Evolutionary conservation across 1,140 invertebrate species (phyloP), one percentile per base, ranked within the genome.

Genomic region (Aplysia californica): DNA sequence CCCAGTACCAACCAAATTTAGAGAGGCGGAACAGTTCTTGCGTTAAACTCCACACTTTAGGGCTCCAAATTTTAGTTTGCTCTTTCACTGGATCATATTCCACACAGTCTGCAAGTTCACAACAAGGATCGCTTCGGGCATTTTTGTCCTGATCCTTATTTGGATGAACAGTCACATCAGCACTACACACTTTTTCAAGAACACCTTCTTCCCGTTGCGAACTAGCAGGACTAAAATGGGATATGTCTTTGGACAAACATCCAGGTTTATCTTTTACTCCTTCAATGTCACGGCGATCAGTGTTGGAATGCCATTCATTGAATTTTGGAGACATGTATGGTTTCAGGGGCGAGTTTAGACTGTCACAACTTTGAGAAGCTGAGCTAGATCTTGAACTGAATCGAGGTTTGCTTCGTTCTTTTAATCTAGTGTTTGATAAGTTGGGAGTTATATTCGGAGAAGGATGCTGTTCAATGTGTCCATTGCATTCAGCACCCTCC

Each of bases 1-100:
- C 93, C 93, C 93, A 93, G 81, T 93, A 93, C 93, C 93, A 93
- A 39, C 92, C 92, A 88, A 91, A 92, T 78, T 92, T 92, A 20
- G 92, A 91, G 58, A 93, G 82, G 75, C 91, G 90, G 71, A 92
- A 90, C 23, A 93, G 84, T 86, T 93, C 92, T 77, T 90, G 87
- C 2, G 92, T 91, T 10, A 92, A 81, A 81, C 87, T 88, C 88
- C 88, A 89, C 10, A 84, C 81, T 77, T 88, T 86, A 5, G 82
- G 83, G 31, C 70, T 72, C 70, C 70, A 72, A 6, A 72, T 75
- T 55, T 66, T 75, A 31, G 36, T 33, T n/a, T 65, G 72, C 21
- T 75, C 72, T 41, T 75, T 75, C 5, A 66, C 23, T 33, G 72
- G 72, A 66, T 75, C 61, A 75, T 66, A 75, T 18, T 75, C 39